These are phyloP conservation scores for Paramormyrops hopkinsi DNA, from an alignment of 2,797 vertebrate genomes.

Conservation along the genomic window DNA sequence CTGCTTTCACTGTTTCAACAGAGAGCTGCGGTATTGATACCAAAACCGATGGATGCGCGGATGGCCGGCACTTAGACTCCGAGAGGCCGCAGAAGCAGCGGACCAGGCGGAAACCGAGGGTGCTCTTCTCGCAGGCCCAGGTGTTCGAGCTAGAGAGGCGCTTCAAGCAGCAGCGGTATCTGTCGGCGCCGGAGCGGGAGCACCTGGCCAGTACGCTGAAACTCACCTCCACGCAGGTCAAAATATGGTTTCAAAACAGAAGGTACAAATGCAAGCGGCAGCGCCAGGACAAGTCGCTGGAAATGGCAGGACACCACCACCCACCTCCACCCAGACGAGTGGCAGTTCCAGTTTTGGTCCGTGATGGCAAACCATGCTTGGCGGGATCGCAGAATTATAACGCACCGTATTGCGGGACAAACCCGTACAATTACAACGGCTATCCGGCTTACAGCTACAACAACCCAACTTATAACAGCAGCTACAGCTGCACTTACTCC, in stretches of 20 bases:
- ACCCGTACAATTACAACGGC: slow-evolving; percentile 66
- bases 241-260: slow-evolving; percentile 95
- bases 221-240: slow-evolving; percentile 90
- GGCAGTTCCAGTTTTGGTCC: slow-evolving; percentile 82
- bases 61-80: slow-evolving; percentile 54
- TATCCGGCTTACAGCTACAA: slow-evolving; percentile 68
- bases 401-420: slow-evolving; percentile 63
- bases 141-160: slow-evolving; percentile 88
- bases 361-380: slow-evolving; percentile 85
- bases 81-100: slow-evolving; percentile 75
- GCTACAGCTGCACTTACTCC: slow-evolving; percentile 79
- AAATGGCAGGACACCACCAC: slow-evolving; percentile 66
- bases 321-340: slow-evolving; percentile 72
- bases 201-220: slow-evolving; percentile 80
- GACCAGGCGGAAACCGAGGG: slow-evolving; percentile 79
- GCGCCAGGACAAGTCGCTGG: slow-evolving; percentile 84
- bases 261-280: slow-evolving; percentile 93
- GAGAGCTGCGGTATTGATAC: slow-evolving; percentile 65
- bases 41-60: slow-evolving; percentile 59
- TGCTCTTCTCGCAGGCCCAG: slow-evolving; percentile 89
- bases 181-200: slow-evolving; percentile 86
- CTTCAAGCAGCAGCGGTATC: slow-evolving; percentile 90
- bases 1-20: slow-evolving; percentile 38
- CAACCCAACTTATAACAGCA: slow-evolving; percentile 70
- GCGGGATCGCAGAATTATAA: slow-evolving; percentile 71